A percentile compares a stretch with the other conserved stretches of the same genome.
Conservation (phyloP, 2,113 vertebrate species). For the Marmota flaviventris region DNA sequence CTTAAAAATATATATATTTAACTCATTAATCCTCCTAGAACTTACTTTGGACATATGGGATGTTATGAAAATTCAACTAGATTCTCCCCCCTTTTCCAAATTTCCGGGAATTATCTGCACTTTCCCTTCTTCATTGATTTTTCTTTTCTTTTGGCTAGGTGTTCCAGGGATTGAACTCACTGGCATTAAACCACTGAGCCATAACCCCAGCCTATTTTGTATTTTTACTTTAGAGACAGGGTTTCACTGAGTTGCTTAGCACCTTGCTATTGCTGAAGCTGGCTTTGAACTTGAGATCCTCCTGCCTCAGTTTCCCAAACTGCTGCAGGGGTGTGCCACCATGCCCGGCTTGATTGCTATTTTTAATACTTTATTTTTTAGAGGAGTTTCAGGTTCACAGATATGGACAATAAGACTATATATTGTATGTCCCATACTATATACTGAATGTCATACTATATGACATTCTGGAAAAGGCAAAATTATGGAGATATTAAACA, state of each 20-base stretch:
- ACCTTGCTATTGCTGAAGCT: no score
- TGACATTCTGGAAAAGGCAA: background rate
- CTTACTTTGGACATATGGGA: slow-evolving; percentile 4
- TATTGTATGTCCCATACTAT: background rate
- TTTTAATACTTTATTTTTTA: background rate
- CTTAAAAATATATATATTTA: slow-evolving; percentile 14
- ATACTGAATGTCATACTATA: no score
- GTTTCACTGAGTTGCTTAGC: no score
- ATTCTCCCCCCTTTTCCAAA: background rate
- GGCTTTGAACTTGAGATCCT: no score
- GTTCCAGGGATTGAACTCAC: no score
- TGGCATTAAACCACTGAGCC: no score
- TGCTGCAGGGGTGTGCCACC: no score
- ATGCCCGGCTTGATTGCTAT: background rate
- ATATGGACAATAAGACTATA: background rate
- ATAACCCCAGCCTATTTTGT: no score
- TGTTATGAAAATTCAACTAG: background rate
- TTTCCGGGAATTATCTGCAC: slow-evolving; percentile 10
- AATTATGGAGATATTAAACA: background rate
- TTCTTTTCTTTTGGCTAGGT: no score
- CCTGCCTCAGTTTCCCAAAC: no score
- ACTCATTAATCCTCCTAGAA: slow-evolving; percentile 42
- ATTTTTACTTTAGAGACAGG: no score
- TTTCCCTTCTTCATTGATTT: background rate
- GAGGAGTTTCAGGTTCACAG: background rate